phyloP scores from a whole-genome alignment of 2,797 vertebrate genomes.

The Rousettus madagascariensis region DNA sequence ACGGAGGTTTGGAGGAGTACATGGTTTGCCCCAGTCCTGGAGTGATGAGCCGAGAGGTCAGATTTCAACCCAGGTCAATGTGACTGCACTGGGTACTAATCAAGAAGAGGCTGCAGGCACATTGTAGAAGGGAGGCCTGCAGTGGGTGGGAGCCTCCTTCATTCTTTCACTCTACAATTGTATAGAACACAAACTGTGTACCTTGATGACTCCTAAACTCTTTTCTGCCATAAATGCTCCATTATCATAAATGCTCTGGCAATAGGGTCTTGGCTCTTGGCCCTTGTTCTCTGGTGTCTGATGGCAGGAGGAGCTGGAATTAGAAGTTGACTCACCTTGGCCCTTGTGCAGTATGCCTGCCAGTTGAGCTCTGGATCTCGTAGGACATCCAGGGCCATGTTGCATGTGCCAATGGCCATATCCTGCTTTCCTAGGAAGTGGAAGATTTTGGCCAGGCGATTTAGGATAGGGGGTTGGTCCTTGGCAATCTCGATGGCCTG shows the following conservation, averaged over 20 bases:
- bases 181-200: neutral
- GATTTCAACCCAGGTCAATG: neutral
- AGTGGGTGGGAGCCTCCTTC: neutral
- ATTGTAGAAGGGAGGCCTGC: neutral
- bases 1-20: neutral
- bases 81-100: neutral
- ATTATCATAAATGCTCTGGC: neutral
- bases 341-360: slow-evolving; percentile 90
- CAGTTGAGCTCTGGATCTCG: slow-evolving; percentile 89
- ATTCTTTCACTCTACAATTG: neutral
- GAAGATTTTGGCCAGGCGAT: slow-evolving; percentile 87
- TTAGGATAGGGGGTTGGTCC: slow-evolving; percentile 86
- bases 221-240: neutral
- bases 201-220: neutral
- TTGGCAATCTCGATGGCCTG: slow-evolving; percentile 89
- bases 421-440: slow-evolving; percentile 88
- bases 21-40: neutral
- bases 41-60: neutral
- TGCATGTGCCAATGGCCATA: slow-evolving; percentile 89
- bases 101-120: neutral
- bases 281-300: neutral
- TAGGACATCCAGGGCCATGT: slow-evolving; percentile 88
- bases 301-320: neutral
- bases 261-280: neutral
- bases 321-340: slow-evolving; percentile 84